Evolutionary conservation across 92 coral and sea anemone genomes (phyloP).

Genomic region (Siderastrea radians): DNA sequence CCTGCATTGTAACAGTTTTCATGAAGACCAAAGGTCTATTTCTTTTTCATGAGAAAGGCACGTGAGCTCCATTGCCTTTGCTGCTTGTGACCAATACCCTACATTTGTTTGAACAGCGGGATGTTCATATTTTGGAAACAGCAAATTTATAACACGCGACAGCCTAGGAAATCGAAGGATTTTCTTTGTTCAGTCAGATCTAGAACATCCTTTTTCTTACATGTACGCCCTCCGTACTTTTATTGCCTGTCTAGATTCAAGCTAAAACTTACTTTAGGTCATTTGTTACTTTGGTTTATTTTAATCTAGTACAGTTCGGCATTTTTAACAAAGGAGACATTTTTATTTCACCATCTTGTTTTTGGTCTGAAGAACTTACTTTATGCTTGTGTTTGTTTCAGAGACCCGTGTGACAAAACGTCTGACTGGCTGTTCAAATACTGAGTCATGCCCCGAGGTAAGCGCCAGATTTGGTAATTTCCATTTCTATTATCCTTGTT

Average conservation of each 20-base stretch:
- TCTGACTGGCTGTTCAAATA: conserved; percentile 4
- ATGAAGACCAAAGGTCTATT: conserved; percentile 4
- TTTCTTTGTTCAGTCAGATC: not conserved
- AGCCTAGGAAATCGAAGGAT: not conserved
- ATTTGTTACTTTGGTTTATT: not conserved
- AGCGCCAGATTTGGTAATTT: conserved; percentile 49
- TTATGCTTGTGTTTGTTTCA: conserved; percentile 13
- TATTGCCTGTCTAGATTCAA: no score
- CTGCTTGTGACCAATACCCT: not conserved
- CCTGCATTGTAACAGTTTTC: conserved; percentile 1
- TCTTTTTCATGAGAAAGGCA: conserved; percentile 13
- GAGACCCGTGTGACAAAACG: conserved; percentile 4
- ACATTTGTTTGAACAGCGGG: conserved; percentile 10
- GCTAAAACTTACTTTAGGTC: not conserved
- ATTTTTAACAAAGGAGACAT: no score
- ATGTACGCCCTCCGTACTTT: not conserved
- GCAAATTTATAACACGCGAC: conserved; percentile 11
- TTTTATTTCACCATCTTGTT: not conserved
- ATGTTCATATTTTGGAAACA: conserved; percentile 2
- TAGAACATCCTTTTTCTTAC: not conserved
- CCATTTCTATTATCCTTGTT: conserved; percentile 34
- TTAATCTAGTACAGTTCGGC: not conserved
- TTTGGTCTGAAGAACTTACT: not conserved
- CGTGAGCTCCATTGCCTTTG: not conserved
- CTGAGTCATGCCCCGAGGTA: conserved; percentile 19